Conservation (phyloP, 2,888 invertebrate species). For the Nomada fucata region DNA sequence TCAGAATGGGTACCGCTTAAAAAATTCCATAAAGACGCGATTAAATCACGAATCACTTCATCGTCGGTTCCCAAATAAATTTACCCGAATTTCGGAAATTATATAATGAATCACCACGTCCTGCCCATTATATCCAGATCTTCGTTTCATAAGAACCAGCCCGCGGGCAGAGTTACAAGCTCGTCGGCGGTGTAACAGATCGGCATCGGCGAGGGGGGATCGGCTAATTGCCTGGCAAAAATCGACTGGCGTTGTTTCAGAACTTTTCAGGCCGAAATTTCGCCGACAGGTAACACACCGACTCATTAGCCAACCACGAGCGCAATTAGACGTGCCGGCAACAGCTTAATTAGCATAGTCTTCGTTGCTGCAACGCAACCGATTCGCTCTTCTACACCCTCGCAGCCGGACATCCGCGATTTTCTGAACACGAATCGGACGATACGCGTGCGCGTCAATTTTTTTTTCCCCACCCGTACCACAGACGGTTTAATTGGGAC, state of each 20-base stretch:
- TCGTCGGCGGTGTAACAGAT: constrained; percentile 28
- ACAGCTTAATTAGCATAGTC: constrained; percentile 55
- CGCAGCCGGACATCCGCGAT: constrained; percentile 17
- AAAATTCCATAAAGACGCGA: too few species aligned
- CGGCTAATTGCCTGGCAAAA: constrained; percentile 37
- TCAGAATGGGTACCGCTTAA: too few species aligned
- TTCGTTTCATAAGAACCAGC: constrained; percentile 8
- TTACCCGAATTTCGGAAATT: too few species aligned
- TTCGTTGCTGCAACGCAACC: constrained; percentile 2
- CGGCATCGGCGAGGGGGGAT: not conserved
- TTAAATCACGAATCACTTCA: not conserved
- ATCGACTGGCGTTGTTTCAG: constrained; percentile 20
- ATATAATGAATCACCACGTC: constrained; percentile 10
- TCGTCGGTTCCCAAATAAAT: not conserved
- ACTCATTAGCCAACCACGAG: constrained; percentile 40
- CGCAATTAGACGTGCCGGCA: constrained; percentile 51
- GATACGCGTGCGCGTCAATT: not conserved
- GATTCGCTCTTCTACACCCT: constrained; percentile 2
- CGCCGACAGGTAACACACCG: constrained; percentile 35
- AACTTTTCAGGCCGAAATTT: constrained; percentile 32
- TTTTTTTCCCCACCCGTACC: constrained; percentile 2
- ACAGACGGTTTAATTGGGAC: constrained; percentile 15
- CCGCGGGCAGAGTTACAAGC: not conserved
- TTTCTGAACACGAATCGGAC: not conserved
- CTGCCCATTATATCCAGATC: constrained; percentile 17